A percentile compares a stretch with the other conserved stretches of the same genome.
These are phyloP conservation scores for Agapetus fuscipes DNA, from an alignment of 2,888 invertebrate species.

Conservation along the genomic window DNA sequence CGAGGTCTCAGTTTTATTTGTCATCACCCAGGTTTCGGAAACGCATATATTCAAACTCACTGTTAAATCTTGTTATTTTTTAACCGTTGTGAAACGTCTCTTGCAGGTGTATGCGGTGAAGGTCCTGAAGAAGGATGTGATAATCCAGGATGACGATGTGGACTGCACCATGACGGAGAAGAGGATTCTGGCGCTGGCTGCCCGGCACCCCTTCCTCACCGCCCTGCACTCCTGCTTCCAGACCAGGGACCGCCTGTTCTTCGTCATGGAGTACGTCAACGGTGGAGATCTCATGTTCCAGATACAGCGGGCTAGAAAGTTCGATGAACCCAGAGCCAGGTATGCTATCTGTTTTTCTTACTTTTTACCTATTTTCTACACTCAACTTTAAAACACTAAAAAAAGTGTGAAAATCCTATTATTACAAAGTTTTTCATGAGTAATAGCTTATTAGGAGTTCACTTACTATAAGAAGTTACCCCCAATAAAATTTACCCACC, in stretches of 20 bases:
- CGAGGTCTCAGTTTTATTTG: too few species aligned
- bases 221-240: constrained; percentile 97
- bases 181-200: constrained; percentile 92
- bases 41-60: too few species aligned
- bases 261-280: constrained; percentile 99
- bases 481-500: too few species aligned
- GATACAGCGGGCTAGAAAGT: constrained; percentile 96
- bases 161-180: constrained; percentile 99
- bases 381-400: too few species aligned
- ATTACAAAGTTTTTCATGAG: too few species aligned
- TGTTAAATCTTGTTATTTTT: too few species aligned
- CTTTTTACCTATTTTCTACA: too few species aligned
- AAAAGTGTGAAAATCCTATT: too few species aligned
- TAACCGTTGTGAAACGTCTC: too few species aligned
- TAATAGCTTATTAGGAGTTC: too few species aligned
- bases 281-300: constrained; percentile 99
- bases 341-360: constrained; percentile 28
- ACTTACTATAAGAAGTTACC: too few species aligned
- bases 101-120: constrained; percentile 69
- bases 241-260: constrained; percentile 91
- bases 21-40: too few species aligned
- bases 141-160: constrained; percentile 97
- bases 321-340: constrained; percentile 90
- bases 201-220: constrained; percentile 95
- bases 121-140: constrained; percentile 94